Conservation (phyloP, 2,797 vertebrate species). For the Eulemur coronatus region DNA sequence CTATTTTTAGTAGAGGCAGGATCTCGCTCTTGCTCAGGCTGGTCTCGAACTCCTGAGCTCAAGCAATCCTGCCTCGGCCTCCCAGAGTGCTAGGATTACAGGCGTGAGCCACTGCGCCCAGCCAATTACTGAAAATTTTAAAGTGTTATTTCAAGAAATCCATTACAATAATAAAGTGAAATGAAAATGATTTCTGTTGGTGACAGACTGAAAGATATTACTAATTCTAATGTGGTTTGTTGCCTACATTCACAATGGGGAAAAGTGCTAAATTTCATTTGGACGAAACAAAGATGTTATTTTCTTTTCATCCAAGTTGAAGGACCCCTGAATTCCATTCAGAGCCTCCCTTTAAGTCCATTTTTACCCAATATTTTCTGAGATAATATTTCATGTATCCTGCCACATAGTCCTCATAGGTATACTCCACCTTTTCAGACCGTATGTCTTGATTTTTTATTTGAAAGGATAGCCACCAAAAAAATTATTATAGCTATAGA, state of each 20-base stretch:
- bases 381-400: neutral
- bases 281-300: neutral
- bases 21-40: too few relatives aligned
- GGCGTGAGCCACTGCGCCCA: too few relatives aligned
- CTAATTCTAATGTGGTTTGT: slow-evolving; percentile 11
- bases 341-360: neutral
- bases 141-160: neutral
- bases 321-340: neutral
- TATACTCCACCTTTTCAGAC: neutral
- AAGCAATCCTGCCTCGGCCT: too few relatives aligned
- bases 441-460: neutral
- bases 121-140: neutral
- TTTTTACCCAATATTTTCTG: neutral
- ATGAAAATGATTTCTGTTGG: slow-evolving; percentile 28
- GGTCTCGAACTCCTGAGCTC: too few relatives aligned
- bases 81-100: too few relatives aligned
- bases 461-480: neutral
- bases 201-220: neutral
- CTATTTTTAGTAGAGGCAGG: too few relatives aligned
- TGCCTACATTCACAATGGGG: neutral
- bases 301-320: neutral
- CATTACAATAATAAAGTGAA: neutral
- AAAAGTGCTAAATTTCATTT: neutral
- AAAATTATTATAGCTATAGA: neutral
- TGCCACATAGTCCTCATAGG: neutral